These are phyloP conservation scores for Idaea aversata DNA, from an alignment of 2,888 invertebrate genomes.

Conservation along the genomic window DNA sequence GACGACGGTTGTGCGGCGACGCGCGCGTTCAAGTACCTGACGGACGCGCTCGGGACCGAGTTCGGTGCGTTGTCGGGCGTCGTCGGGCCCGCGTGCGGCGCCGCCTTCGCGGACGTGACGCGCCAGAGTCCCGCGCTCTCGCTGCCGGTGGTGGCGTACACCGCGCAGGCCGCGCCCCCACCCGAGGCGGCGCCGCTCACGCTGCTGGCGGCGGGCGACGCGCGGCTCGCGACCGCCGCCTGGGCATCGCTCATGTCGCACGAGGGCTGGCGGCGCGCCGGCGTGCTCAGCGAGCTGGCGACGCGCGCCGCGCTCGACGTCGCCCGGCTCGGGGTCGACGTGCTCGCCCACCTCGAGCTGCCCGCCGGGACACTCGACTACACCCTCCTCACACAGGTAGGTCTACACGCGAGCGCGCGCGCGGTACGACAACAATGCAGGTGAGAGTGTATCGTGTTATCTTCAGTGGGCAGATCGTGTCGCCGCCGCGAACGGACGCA, in stretches of 20 bases:
- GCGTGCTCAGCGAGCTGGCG: constrained; percentile 54
- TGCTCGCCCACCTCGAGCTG: constrained; percentile 52
- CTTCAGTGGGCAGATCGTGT: constrained; percentile 55
- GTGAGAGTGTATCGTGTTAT: too few species aligned
- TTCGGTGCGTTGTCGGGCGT: constrained; percentile 57
- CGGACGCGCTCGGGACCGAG: constrained; percentile 56
- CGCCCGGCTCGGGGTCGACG: constrained; percentile 42
- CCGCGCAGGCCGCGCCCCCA: constrained; percentile 47
- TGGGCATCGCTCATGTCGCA: constrained; percentile 39
- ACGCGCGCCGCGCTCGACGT: constrained; percentile 47
- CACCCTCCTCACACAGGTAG: constrained; percentile 38
- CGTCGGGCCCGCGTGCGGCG: constrained; percentile 64
- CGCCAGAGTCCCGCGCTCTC: constrained; percentile 51
- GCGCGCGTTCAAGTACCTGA: constrained; percentile 55
- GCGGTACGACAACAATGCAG: too few species aligned
- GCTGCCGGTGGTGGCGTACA: constrained; percentile 61
- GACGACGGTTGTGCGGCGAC: constrained; percentile 60
- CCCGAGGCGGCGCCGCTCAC: constrained; percentile 38
- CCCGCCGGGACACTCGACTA: constrained; percentile 54
- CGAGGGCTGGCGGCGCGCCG: constrained; percentile 55
- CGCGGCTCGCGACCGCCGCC: constrained; percentile 35
- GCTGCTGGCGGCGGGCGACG: constrained; percentile 51
- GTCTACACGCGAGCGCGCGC: not conserved
- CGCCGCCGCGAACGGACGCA: constrained; percentile 77
- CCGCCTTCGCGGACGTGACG: constrained; percentile 58